Percentiles rank a stretch among this genome's conserved stretches.
Conservation (phyloP, 2,888 invertebrate genomes). For the Lycocerus yunnanus region DNA sequence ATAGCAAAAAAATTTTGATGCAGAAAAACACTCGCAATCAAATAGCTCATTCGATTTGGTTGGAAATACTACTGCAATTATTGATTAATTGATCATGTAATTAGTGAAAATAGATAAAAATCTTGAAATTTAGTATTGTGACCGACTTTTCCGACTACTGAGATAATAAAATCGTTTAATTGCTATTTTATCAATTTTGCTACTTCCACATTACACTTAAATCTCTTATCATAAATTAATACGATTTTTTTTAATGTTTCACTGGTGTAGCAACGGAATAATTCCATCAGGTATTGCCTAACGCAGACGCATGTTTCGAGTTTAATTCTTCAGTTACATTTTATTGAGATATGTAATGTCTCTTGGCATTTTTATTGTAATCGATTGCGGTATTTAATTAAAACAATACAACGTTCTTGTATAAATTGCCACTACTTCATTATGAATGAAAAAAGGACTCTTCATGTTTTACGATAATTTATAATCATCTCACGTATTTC, state of each 20-base stretch:
- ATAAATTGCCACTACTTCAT: not conserved
- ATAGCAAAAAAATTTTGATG: not conserved
- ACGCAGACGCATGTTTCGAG: too few relatives aligned
- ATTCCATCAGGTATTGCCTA: not conserved
- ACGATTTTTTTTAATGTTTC: not conserved
- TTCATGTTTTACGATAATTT: not conserved
- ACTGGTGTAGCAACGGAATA: not conserved
- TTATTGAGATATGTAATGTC: not conserved
- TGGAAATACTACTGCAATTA: not conserved
- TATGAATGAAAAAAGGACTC: not conserved
- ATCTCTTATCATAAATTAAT: not conserved
- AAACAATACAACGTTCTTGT: not conserved
- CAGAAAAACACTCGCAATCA: not conserved
- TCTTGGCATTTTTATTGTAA: not conserved
- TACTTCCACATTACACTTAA: not conserved
- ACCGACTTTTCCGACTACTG: not conserved
- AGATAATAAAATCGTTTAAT: not conserved
- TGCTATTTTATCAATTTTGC: not conserved
- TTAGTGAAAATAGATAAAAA: not conserved
- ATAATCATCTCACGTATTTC: conserved; percentile 20
- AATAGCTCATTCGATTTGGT: not conserved
- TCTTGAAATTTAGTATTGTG: not conserved
- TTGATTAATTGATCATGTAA: not conserved
- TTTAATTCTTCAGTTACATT: too few relatives aligned
- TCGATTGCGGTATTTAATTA: not conserved